Evolutionary conservation across 2,113 vertebrate species (phyloP), one percentile per base, ranked within the genome.

Genomic region (Rostratula benghalensis): DNA sequence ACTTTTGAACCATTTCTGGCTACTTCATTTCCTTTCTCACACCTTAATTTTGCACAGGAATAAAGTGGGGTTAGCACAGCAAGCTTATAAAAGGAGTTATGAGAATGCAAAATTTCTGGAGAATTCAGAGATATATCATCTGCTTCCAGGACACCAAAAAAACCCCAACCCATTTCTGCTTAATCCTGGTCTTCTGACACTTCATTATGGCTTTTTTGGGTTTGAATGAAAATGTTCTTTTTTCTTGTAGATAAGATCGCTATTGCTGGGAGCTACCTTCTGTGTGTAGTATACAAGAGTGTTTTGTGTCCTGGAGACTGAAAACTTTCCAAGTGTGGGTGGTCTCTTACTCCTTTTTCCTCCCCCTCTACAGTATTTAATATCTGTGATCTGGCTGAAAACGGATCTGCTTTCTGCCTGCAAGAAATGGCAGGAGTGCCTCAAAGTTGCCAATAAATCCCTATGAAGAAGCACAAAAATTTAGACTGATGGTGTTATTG

Each of bases 191-290:
- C 15, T 41, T 89, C 19, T 91, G 88, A 87, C 71, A 67, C 65
- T 78, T 94, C 48, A 53, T 89, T 51, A 59, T 69, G 30, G 74
- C 64, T 91, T 92, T 89, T 91, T 92, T 94, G 48, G 8, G 61
- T 94, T 93, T 90, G 88, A 93, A 87, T 96, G 78, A 93, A 95
- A 96, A 96, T 77, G 76, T 81, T 78, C 88, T 77, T 87, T 87
- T 53, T 83, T 83, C 53, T 78, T 50, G 54, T 73, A 8, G 88
- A 87, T 97, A 87, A 87, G 93, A 97, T 97, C 88, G 88, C 78
- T 86, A 10, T 67, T 94, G 54, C 56, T 39, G 83, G 82, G 92
- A 84, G 54, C 79, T 45, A 37, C 57, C 74, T 87, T 80, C 41
- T 87, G 13, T 69, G 23, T 50, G n/a, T 46, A 74, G 37, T 61